These are phyloP conservation scores for Apogon hyalosoma DNA, from an alignment of 2,797 vertebrate genomes.

Conservation along the genomic window DNA sequence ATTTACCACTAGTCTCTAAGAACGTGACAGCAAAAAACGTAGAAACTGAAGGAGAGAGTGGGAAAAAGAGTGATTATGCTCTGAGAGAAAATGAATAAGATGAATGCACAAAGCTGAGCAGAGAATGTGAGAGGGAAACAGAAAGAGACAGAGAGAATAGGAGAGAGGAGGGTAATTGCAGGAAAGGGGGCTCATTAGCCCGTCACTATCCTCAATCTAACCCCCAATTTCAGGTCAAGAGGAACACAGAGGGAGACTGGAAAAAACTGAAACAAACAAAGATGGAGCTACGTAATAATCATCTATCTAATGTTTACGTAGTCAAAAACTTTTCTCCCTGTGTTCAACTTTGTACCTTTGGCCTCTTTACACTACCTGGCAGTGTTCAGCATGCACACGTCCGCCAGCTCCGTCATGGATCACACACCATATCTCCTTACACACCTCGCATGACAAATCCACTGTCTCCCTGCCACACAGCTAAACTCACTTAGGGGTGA, in stretches of 20 bases:
- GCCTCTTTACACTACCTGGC: conserved; percentile 60
- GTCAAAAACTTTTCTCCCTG: conserved; percentile 51
- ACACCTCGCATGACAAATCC: conserved; percentile 68
- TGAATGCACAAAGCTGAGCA: conserved; percentile 41
- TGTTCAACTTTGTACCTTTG: conserved; percentile 63
- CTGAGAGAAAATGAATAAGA: conserved; percentile 38
- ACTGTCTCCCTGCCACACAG: conserved; percentile 56
- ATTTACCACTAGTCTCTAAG: conserved; percentile 55
- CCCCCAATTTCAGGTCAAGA: conserved; percentile 71
- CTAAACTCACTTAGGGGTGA: conserved; percentile 50
- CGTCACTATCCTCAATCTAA: conserved; percentile 75
- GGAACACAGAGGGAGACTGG: conserved; percentile 37
- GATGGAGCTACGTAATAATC: conserved; percentile 45
- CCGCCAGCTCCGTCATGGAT: conserved; percentile 63
- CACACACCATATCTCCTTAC: conserved; percentile 75
- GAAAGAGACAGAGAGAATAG: conserved; percentile 45
- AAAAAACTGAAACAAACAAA: conserved; percentile 35
- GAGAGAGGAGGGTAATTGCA: conserved; percentile 75
- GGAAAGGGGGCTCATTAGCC: conserved; percentile 80
- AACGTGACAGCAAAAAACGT: conserved; percentile 39
- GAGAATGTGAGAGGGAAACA: conserved; percentile 51
- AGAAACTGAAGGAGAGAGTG: conserved; percentile 27
- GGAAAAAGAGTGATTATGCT: conserved; percentile 34
- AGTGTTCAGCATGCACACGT: conserved; percentile 38
- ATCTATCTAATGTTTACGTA: conserved; percentile 39